These are phyloP conservation scores for Prietella phreatophila DNA, from an alignment of 2,113 vertebrate species.

Conservation along the genomic window DNA sequence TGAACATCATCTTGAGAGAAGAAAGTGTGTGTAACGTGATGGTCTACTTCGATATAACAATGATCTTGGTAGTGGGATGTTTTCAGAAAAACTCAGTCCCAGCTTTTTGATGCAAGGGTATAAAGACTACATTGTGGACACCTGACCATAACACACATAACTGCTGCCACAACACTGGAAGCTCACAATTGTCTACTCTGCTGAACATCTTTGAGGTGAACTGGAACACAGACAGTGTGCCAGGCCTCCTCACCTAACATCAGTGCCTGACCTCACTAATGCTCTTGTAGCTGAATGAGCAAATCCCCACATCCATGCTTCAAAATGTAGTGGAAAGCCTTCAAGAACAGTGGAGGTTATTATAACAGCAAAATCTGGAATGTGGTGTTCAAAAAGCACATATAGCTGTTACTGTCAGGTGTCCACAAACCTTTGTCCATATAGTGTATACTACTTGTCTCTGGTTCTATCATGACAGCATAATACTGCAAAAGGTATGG, in stretches of 20 bases:
- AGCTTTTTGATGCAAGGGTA: background rate
- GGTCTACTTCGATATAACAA: background rate
- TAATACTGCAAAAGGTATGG: background rate
- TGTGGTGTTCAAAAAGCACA: background rate
- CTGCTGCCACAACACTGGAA: background rate
- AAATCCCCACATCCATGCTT: background rate
- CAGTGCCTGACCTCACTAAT: background rate
- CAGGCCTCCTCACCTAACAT: background rate
- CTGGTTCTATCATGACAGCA: background rate
- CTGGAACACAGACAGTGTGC: background rate
- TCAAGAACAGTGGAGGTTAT: background rate
- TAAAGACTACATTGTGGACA: background rate
- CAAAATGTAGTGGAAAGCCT: background rate
- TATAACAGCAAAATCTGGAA: background rate
- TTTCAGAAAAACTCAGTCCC: background rate
- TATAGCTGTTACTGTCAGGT: background rate
- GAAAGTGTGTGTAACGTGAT: background rate
- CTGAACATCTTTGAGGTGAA: background rate
- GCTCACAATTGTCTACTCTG: background rate
- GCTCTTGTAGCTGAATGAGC: background rate
- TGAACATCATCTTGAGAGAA: background rate
- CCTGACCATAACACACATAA: background rate
- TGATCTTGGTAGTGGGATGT: background rate
- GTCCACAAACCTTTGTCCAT: background rate
- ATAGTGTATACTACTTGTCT: background rate